Conservation (phyloP, 2,113 vertebrate genomes). For the Bubalus kerabau region DNA sequence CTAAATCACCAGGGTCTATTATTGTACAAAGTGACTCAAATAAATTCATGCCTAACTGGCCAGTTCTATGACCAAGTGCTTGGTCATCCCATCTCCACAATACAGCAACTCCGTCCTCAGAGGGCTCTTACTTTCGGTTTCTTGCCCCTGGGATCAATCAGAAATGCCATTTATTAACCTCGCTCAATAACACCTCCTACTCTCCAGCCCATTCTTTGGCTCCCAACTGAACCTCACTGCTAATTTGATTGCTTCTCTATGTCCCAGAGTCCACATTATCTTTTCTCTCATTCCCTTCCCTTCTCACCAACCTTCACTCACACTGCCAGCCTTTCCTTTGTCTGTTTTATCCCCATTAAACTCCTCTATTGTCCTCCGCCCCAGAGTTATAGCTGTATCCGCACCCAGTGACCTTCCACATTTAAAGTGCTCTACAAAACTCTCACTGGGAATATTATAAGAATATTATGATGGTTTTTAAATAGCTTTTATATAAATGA, state of each 20-base stretch:
- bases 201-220: neutral
- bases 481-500: neutral
- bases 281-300: neutral
- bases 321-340: neutral
- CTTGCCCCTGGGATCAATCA: neutral
- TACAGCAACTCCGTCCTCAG: neutral
- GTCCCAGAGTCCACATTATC: neutral
- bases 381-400: neutral
- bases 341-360: neutral
- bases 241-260: neutral
- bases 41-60: neutral
- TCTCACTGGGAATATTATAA: neutral
- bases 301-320: neutral
- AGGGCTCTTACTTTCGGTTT: neutral
- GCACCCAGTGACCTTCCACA: neutral
- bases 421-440: neutral
- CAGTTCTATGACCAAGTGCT: neutral
- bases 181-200: neutral
- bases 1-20: neutral
- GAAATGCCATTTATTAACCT: neutral
- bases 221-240: neutral
- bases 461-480: neutral
- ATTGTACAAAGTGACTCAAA: neutral
- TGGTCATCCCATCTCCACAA: neutral
- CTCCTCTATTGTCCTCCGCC: neutral